Evolutionary conservation across 2,888 invertebrate genomes (phyloP), one percentile per base, ranked within the genome.

Genomic region (Mayetiola destructor): DNA sequence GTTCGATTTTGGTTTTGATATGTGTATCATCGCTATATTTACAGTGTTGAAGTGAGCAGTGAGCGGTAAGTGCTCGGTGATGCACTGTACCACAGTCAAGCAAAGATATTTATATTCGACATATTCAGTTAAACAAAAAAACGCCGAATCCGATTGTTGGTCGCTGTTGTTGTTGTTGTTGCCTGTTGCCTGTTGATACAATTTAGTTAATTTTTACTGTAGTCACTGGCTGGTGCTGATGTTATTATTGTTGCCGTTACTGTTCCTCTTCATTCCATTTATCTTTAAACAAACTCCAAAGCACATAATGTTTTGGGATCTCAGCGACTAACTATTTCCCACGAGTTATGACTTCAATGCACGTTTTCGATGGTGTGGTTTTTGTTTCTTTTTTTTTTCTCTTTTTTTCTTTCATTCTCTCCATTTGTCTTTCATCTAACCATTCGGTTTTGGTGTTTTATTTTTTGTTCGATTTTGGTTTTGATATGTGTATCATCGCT

Each of bases 241-340:
- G n/a, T n/a, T n/a, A 48, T n/a, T 48, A 16, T 48, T 20, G 20
- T 20, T 40, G 36, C 36, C 36, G 12, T 5, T 36, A 12, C 14
- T 36, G 14, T 8, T 48, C 27, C n/a, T 48, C 27, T 48, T 48
- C 27, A 48, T 48, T 48, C 23, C 27, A n/a, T 48, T 48, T 48
- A 48, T 48, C 48, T 27, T 48, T 16, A 23, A 48, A 48, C 48
- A 16, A 27, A n/a, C 27, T 48, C 27, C n/a, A n/a, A n/a, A 10
- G 32, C 29, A 53, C n/a, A n/a, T 21, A 65, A 64, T 63, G 64
- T 64, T 65, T 65, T 65, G 65, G 65, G 65, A 65, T 65, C 64
- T 64, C 63, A 64, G 63, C 64, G 62, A 64, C 64, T 64, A 62
- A 61, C 62, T 61, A 63, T 62, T 65, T 65, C 65, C 65, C 65